Base-by-base conservation (phyloP, 2,113 vertebrate genomes). In the Malurus melanocephalus region DNA sequence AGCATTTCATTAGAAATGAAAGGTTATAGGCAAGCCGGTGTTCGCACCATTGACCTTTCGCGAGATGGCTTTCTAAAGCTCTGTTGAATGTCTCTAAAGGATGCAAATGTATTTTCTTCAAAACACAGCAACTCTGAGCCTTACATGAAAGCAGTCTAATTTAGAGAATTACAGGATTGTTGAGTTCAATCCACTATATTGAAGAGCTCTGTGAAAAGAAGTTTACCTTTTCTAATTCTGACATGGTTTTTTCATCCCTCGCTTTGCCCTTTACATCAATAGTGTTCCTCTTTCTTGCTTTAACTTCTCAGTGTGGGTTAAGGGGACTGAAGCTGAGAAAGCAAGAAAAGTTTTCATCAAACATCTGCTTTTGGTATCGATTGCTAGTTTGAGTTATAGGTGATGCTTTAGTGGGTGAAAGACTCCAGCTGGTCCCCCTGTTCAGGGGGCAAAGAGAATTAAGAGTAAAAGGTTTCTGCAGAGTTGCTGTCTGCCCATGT, bases 301-400 rank as follows among this genome's bases (percentile, higher is more conserved):
- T 71, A 79, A 30, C 42, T 75, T 90, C 88, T 71, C 92, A 91
- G 85, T 74, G 45, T 68, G 87, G 35, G 77, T 72, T 90, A 82
- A 90, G 32, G 43, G 69, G 57, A 87, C 65, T 42, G 80, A 91
- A 91, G 87, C 93, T 89, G 82, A 73, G 94, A 94, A 95, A 92
- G 57, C 24, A 87, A 42, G 79, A 55, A 38, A 90, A 80, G 87
- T 94, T 95, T 95, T 94, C 61, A 88, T 90, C 85, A 82, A 93
- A 91, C 48, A 94, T 91, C 83, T 94, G 71, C 72, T 87, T 94
- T 92, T 85, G 67, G 10, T 92, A 96, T 95, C 76, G 94, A 95
- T 93, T 94, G 43, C 65, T 80, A 46, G 46, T 56, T 87, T 88
- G 65, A 16, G 17, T 93, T 93, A 84, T 51, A 94, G 92, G 64